phyloP scores from a whole-genome alignment of 2,113 vertebrate genomes.

The Lucifuga dentata region DNA sequence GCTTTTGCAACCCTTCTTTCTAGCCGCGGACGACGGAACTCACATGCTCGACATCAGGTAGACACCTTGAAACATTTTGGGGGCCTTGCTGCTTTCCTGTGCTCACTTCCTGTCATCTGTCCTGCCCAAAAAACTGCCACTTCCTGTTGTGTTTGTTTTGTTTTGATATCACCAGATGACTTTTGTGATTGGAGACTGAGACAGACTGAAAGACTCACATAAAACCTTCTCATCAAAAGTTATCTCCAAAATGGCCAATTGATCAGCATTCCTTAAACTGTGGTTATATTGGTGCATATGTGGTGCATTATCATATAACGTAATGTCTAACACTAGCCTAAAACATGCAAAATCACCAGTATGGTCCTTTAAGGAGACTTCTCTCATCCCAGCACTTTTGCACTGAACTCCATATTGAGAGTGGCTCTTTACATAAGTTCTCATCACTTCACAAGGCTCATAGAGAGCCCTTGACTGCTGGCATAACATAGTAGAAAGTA shows the following conservation, averaged over 20 bases:
- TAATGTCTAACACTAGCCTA: too few species aligned
- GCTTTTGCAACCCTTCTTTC: slow-evolving; percentile 50
- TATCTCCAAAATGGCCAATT: too few species aligned
- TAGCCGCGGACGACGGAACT: slow-evolving; percentile 99
- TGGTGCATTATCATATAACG: too few species aligned
- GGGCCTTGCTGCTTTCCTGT: slow-evolving; percentile 50
- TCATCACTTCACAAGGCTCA: slow-evolving; percentile 23
- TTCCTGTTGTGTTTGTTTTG: slow-evolving; percentile 5
- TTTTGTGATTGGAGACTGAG: slow-evolving; percentile 24
- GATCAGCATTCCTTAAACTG: neutral
- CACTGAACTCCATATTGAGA: slow-evolving; percentile 2
- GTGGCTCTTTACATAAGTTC: slow-evolving; percentile 44
- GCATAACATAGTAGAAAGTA: slow-evolving; percentile 9
- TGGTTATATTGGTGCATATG: too few species aligned
- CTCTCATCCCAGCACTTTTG: slow-evolving; percentile 25
- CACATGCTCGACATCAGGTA: slow-evolving; percentile 98
- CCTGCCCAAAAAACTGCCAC: slow-evolving; percentile 21
- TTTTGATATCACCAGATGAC: neutral
- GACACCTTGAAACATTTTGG: slow-evolving; percentile 58
- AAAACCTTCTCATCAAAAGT: slow-evolving; percentile 4
- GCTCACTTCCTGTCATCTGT: slow-evolving; percentile 64
- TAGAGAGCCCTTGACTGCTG: slow-evolving; percentile 7
- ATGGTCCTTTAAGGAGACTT: slow-evolving; percentile 21
- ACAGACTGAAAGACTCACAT: slow-evolving; percentile 44
- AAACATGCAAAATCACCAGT: too few species aligned